phyloP scores from a whole-genome alignment of 2,888 invertebrate species.

The Dilophus febrilis region DNA sequence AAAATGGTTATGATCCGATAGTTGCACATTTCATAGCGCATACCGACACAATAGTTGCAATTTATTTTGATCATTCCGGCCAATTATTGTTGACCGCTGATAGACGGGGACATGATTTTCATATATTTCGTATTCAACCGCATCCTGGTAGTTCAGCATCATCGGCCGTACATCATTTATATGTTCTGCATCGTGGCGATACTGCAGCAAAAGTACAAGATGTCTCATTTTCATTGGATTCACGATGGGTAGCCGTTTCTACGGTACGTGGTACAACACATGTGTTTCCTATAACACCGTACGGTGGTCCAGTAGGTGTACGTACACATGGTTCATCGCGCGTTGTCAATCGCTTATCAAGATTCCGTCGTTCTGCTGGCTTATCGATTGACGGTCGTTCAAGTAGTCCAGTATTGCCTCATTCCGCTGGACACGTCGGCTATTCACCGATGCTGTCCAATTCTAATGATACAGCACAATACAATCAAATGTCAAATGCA shows the following conservation, averaged over 20 bases:
- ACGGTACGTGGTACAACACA: slow-evolving; percentile 95
- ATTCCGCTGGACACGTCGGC: slow-evolving; percentile 29
- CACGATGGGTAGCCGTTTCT: slow-evolving; percentile 91
- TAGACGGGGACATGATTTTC: slow-evolving; percentile 85
- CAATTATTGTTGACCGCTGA: slow-evolving; percentile 81
- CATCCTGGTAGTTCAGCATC: slow-evolving; percentile 77
- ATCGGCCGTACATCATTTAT: slow-evolving; percentile 86
- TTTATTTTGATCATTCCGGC: slow-evolving; percentile 84
- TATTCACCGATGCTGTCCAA: too few species aligned
- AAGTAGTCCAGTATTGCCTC: slow-evolving; percentile 45
- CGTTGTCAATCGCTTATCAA: slow-evolving; percentile 83
- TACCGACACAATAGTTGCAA: slow-evolving; percentile 70
- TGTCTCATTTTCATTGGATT: slow-evolving; percentile 80
- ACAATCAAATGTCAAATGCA: slow-evolving; percentile 34
- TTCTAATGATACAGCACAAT: too few species aligned
- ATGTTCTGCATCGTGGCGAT: slow-evolving; percentile 86
- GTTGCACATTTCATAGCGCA: slow-evolving; percentile 81
- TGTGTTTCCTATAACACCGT: slow-evolving; percentile 91
- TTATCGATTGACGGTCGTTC: slow-evolving; percentile 52
- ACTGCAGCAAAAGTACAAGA: slow-evolving; percentile 92
- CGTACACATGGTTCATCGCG: slow-evolving; percentile 89
- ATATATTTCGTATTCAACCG: slow-evolving; percentile 85
- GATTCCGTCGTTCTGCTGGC: slow-evolving; percentile 93
- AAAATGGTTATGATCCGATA: slow-evolving; percentile 46
- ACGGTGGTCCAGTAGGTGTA: slow-evolving; percentile 80